These are phyloP conservation scores for Himalopsyche tibetana DNA, from an alignment of 2,888 invertebrate species.

Conservation along the genomic window DNA sequence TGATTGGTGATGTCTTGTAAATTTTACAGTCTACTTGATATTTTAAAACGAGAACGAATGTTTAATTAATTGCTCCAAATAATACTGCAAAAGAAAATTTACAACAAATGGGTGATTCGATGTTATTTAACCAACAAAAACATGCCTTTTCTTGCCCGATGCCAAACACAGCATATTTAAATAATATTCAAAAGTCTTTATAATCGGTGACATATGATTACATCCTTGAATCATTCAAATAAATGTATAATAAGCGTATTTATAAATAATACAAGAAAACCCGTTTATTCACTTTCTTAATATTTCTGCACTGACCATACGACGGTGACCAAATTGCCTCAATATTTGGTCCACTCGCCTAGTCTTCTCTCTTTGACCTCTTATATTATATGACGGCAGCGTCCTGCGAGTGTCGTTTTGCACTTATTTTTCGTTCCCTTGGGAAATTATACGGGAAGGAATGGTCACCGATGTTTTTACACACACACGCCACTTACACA, in stretches of 20 bases:
- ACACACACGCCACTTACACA: neutral
- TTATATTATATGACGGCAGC: slow-evolving; percentile 55
- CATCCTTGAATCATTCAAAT: neutral
- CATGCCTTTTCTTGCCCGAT: no score
- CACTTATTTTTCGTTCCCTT: slow-evolving; percentile 63
- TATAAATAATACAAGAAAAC: neutral
- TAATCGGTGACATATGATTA: neutral
- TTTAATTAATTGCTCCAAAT: no score
- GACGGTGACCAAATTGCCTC: slow-evolving; percentile 50
- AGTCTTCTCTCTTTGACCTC: slow-evolving; percentile 27
- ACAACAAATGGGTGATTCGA: no score
- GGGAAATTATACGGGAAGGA: slow-evolving; percentile 64
- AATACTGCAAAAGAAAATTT: no score
- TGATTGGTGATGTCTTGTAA: no score
- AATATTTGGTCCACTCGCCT: slow-evolving; percentile 45
- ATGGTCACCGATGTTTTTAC: slow-evolving; percentile 55
- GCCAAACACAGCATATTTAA: no score
- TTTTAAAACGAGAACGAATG: no score
- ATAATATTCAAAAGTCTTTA: neutral
- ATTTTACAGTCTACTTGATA: no score
- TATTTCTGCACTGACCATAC: neutral
- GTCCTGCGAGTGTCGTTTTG: slow-evolving; percentile 64
- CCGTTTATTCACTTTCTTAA: slow-evolving; percentile 29
- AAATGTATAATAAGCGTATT: neutral
- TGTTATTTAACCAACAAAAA: no score